phyloP scores from a whole-genome alignment of 2,797 vertebrate genomes.

The Knipowitschia caucasica region DNA sequence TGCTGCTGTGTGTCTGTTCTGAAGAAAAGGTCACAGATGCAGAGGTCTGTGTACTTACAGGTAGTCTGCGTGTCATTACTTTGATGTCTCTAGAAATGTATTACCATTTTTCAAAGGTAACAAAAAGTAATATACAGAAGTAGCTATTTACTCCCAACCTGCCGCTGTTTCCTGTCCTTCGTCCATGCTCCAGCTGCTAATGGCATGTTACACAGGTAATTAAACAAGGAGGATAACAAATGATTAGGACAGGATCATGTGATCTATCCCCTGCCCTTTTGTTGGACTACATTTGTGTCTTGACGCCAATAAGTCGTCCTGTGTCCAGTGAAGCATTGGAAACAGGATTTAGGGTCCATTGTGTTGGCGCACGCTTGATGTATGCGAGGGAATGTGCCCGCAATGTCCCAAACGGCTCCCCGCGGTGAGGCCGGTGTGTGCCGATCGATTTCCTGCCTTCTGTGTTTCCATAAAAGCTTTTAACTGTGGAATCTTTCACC shows the following conservation, averaged over 20 bases:
- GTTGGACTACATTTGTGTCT: slow-evolving; percentile 54
- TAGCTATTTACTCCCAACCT: too few relatives aligned
- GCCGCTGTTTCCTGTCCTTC: too few relatives aligned
- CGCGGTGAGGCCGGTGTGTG: slow-evolving; percentile 34
- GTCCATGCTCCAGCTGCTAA: slow-evolving; percentile 42
- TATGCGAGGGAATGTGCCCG: slow-evolving; percentile 58
- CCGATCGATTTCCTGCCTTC: slow-evolving; percentile 57
- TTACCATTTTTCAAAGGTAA: too few relatives aligned
- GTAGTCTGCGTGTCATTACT: too few relatives aligned
- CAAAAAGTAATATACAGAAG: too few relatives aligned
- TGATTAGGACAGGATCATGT: slow-evolving; percentile 50
- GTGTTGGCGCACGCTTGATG: slow-evolving; percentile 60
- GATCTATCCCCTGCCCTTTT: slow-evolving; percentile 45
- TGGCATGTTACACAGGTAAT: slow-evolving; percentile 61
- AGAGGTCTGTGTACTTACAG: too few relatives aligned
- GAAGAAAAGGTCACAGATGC: too few relatives aligned
- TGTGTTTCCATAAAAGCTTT: slow-evolving; percentile 45
- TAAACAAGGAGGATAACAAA: slow-evolving; percentile 48
- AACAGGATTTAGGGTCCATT: slow-evolving; percentile 67
- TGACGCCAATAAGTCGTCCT: slow-evolving; percentile 46
- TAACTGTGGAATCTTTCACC: slow-evolving; percentile 19
- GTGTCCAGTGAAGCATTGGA: slow-evolving; percentile 56
- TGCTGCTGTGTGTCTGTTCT: too few relatives aligned
- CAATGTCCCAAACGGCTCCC: slow-evolving; percentile 60
- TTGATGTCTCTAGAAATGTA: too few relatives aligned